Conservation (phyloP, 2,797 vertebrate species). For the Chiloscyllium punctatum region DNA sequence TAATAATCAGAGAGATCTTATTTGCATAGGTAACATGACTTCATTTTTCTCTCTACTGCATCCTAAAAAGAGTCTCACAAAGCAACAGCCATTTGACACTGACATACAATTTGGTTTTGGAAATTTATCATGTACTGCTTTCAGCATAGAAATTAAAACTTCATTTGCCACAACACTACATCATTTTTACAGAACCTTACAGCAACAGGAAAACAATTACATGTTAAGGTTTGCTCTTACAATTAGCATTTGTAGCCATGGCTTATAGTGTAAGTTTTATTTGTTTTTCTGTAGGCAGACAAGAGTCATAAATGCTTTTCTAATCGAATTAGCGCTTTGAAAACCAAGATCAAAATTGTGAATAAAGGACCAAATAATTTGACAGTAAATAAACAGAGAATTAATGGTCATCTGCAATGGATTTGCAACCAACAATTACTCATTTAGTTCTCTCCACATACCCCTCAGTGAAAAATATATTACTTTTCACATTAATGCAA, state of each 20-base stretch:
- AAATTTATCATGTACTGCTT: background rate
- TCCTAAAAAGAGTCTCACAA: background rate
- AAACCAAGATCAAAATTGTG: background rate
- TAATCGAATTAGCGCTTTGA: background rate
- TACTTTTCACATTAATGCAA: background rate
- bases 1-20: background rate
- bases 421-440: background rate
- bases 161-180: background rate
- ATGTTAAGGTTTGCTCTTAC: background rate
- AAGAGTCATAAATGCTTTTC: background rate
- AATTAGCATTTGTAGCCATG: too few species aligned
- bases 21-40: background rate
- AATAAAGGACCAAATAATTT: background rate
- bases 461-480: background rate
- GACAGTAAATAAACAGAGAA: background rate
- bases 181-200: background rate
- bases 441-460: background rate
- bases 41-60: background rate
- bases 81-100: background rate
- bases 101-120: background rate
- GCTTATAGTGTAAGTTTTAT: background rate
- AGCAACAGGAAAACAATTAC: background rate
- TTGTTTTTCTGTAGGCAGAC: background rate
- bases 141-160: background rate
- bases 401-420: background rate